phyloP scores from a whole-genome alignment of 1,140 invertebrate genomes.

The Leucophenga varia region DNA sequence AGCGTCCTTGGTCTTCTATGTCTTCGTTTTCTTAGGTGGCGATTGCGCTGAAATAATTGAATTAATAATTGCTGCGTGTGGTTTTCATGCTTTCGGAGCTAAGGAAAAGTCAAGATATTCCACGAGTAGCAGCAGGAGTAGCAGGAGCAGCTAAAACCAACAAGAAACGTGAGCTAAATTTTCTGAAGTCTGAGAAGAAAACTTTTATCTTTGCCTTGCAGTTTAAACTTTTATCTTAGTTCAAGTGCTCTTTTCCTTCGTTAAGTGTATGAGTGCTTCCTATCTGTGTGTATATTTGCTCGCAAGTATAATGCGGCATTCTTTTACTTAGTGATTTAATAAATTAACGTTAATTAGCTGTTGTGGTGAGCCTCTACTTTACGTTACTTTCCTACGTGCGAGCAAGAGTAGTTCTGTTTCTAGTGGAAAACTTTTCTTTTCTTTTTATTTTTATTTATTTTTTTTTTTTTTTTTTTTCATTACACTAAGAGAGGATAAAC shows the following conservation, averaged over 20 bases:
- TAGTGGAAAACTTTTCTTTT: too few relatives aligned
- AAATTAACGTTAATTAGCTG: constrained; percentile 57
- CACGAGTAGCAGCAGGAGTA: constrained; percentile 10
- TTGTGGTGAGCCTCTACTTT: constrained; percentile 41
- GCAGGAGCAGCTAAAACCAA: too few relatives aligned
- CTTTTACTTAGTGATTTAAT: constrained; percentile 56
- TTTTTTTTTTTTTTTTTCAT: too few relatives aligned
- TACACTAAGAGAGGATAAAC: too few relatives aligned
- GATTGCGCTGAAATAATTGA: constrained; percentile 55
- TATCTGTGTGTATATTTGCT: not conserved
- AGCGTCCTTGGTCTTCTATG: constrained; percentile 8
- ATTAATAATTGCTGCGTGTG: constrained; percentile 57
- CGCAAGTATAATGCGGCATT: constrained; percentile 22
- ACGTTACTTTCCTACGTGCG: too few relatives aligned
- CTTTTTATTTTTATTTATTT: too few relatives aligned
- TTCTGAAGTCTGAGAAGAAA: constrained; percentile 49
- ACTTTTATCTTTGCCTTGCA: constrained; percentile 50
- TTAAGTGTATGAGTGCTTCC: too few relatives aligned
- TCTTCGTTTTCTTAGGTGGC: constrained; percentile 37
- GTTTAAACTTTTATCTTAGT: constrained; percentile 18
- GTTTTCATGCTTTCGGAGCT: constrained; percentile 55
- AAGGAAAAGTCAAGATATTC: constrained; percentile 26
- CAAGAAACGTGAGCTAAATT: constrained; percentile 11
- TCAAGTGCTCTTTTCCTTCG: not conserved
- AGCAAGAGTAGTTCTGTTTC: too few relatives aligned